phyloP scores from a whole-genome alignment of 2,888 invertebrate species.

The Chesias legatella region DNA sequence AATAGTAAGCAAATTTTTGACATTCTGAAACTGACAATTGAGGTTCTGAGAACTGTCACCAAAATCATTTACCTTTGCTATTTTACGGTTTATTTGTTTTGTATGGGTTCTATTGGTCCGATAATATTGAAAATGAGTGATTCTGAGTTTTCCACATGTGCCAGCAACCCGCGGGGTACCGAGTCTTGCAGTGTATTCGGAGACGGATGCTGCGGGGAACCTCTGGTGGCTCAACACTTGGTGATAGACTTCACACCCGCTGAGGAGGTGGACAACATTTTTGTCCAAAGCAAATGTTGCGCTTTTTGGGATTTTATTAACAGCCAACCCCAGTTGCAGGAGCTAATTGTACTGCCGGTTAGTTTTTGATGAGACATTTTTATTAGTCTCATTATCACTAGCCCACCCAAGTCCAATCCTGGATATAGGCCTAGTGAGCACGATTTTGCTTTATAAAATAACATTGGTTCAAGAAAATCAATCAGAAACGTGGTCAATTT shows the following conservation, averaged over 20 bases:
- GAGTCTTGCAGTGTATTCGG: slow-evolving; percentile 20
- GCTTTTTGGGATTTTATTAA: slow-evolving; percentile 42
- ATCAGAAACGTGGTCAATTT: no score
- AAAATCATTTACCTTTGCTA: no score
- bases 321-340: slow-evolving; percentile 30
- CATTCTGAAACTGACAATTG: no score
- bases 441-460: no score
- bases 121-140: slow-evolving; percentile 4
- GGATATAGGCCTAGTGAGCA: no score
- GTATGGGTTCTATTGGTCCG: not conserved
- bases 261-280: slow-evolving; percentile 31
- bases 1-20: no score
- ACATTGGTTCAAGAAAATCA: no score
- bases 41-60: no score
- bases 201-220: slow-evolving; percentile 29
- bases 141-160: slow-evolving; percentile 2
- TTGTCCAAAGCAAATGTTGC: slow-evolving; percentile 37
- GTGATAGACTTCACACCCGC: slow-evolving; percentile 30
- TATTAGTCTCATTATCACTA: not conserved
- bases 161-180: slow-evolving; percentile 8
- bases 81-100: no score
- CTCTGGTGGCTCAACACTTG: slow-evolving; percentile 17
- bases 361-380: not conserved
- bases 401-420: no score
- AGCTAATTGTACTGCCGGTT: slow-evolving; percentile 37